Percentiles rank a stretch among this genome's conserved stretches.
phyloP scores from a whole-genome alignment of 2,888 invertebrate species.

The Ctena decussata region DNA sequence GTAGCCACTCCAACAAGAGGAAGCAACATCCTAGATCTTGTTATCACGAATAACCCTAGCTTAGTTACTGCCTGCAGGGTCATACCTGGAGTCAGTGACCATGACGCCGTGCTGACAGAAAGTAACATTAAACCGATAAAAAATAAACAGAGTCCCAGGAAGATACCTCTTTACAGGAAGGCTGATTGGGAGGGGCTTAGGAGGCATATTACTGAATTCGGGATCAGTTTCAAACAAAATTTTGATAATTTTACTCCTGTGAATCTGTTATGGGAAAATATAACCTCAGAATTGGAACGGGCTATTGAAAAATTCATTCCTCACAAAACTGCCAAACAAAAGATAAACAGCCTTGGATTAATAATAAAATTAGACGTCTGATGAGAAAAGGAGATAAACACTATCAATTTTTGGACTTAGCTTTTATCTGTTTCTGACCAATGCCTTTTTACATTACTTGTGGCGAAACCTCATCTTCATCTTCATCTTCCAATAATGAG shows the following conservation, averaged over 20 bases:
- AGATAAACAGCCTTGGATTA: not conserved
- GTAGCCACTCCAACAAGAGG: constrained; percentile 7
- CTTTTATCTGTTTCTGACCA: too few relatives aligned
- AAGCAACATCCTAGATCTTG: constrained; percentile 1
- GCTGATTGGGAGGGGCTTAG: constrained; percentile 8
- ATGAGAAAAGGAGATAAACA: too few relatives aligned
- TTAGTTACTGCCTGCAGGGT: constrained; percentile 9
- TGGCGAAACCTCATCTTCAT: too few relatives aligned
- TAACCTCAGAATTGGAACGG: not conserved
- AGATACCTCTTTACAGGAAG: constrained; percentile 12
- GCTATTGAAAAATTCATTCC: not conserved
- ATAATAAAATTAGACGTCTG: too few relatives aligned
- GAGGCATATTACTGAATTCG: not conserved
- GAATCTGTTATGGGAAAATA: not conserved
- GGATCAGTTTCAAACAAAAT: not conserved
- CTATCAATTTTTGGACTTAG: too few relatives aligned
- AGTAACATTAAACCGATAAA: not conserved
- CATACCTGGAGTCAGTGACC: constrained; percentile 1
- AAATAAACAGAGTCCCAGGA: constrained; percentile 15
- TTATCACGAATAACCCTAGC: constrained; percentile 3
- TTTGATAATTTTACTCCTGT: not conserved
- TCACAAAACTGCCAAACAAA: not conserved
- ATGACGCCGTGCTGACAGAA: not conserved
- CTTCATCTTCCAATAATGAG: too few relatives aligned
- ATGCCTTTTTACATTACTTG: too few relatives aligned